Conservation (phyloP, 2,888 invertebrate genomes). For the Nomada flava region DNA sequence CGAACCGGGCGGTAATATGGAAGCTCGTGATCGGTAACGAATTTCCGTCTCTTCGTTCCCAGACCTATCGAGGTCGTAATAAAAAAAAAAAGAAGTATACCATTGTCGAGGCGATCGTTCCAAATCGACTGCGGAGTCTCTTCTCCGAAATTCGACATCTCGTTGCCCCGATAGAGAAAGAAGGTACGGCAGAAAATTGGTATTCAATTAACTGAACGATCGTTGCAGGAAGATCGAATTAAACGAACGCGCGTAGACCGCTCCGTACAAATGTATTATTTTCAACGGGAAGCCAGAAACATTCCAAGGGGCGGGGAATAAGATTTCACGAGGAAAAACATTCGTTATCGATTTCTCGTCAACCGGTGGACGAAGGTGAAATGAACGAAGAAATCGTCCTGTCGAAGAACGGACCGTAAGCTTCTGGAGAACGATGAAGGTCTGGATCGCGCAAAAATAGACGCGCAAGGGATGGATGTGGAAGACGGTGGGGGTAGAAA, state of each 20-base stretch:
- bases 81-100: no score
- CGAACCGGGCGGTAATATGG: background rate
- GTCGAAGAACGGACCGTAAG: conserved; percentile 11
- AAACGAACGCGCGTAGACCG: background rate
- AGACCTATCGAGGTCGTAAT: background rate
- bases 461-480: conserved; percentile 1
- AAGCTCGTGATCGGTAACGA: background rate
- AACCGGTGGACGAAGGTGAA: background rate
- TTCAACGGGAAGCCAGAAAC: background rate
- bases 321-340: background rate
- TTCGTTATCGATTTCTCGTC: conserved; percentile 38
- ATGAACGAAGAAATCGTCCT: background rate
- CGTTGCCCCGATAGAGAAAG: background rate
- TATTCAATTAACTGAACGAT: conserved; percentile 8
- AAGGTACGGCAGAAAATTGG: background rate
- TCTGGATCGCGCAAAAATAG: conserved; percentile 33
- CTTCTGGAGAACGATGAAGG: conserved; percentile 4
- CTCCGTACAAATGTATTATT: background rate
- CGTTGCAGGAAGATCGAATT: background rate
- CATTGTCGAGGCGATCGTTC: background rate
- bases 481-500: background rate
- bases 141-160: background rate
- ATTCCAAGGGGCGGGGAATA: background rate
- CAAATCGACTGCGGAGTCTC: background rate
- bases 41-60: background rate